Evolutionary conservation across 1,140 invertebrate genomes (phyloP).

Genomic region (Globodera rostochiensis): DNA sequence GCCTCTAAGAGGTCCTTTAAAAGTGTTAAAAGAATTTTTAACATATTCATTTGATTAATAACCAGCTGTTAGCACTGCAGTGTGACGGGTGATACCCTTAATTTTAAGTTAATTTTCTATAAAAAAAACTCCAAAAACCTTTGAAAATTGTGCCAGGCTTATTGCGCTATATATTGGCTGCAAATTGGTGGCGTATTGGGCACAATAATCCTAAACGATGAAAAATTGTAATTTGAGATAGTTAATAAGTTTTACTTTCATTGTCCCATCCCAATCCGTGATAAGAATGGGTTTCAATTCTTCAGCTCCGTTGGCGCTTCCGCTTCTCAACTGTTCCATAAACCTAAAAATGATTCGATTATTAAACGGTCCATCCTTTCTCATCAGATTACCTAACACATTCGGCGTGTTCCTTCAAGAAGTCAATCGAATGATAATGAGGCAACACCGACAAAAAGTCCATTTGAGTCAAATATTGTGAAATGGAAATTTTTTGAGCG

Average conservation of each 20-base stretch:
- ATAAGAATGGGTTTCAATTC: slow-evolving; percentile 59
- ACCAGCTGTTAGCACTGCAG: slow-evolving; percentile 62
- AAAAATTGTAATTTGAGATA: neutral
- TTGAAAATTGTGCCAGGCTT: slow-evolving; percentile 58
- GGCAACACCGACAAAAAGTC: slow-evolving; percentile 39
- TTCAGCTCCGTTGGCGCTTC: slow-evolving; percentile 11
- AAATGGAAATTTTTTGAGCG: slow-evolving; percentile 9
- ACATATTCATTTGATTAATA: slow-evolving; percentile 19
- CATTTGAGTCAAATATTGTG: slow-evolving; percentile 27
- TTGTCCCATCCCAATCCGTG: slow-evolving; percentile 65
- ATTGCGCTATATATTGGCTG: slow-evolving; percentile 65
- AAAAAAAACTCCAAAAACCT: slow-evolving; percentile 4
- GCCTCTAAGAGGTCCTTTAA: slow-evolving; percentile 41
- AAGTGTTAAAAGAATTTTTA: neutral
- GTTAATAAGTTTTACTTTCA: slow-evolving; percentile 44
- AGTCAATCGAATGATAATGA: slow-evolving; percentile 48
- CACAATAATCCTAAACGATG: slow-evolving; percentile 54
- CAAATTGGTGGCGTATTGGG: slow-evolving; percentile 64
- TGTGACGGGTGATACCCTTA: slow-evolving; percentile 49
- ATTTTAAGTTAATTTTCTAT: neutral
- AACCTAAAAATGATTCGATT: slow-evolving; percentile 48
- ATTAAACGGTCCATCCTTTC: neutral
- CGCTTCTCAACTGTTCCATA: slow-evolving; percentile 38
- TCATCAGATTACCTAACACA: slow-evolving; percentile 34
- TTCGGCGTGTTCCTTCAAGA: slow-evolving; percentile 40